Conservation (phyloP, 2,113 vertebrate genomes). For the Centrocercus urophasianus region DNA sequence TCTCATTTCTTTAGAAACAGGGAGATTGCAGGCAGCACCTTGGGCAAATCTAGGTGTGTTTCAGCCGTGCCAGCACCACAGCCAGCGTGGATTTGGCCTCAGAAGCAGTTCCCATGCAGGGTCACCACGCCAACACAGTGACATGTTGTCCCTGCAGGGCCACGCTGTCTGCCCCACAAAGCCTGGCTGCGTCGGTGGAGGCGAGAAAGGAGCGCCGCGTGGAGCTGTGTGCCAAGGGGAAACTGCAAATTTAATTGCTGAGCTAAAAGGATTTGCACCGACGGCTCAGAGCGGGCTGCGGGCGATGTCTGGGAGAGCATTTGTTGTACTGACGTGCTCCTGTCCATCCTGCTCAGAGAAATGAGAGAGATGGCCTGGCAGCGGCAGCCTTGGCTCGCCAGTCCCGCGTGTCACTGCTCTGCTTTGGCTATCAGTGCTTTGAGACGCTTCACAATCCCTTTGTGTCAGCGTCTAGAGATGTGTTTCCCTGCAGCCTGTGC, state of each 20-base stretch:
- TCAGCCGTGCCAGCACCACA: fast-evolving
- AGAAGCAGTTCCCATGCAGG: background rate
- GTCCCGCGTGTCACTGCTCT: background rate
- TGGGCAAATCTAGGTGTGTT: background rate
- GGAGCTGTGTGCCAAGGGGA: background rate
- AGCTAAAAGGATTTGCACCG: background rate
- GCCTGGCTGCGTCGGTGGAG: background rate
- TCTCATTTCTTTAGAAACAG: background rate
- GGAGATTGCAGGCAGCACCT: fast-evolving
- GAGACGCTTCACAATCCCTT: background rate
- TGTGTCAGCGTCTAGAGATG: fast-evolving
- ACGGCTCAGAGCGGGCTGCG: background rate
- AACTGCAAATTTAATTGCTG: slow-evolving; percentile 9
- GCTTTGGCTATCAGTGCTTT: background rate
- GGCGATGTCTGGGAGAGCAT: background rate
- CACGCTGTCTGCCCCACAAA: background rate
- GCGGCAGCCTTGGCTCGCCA: background rate
- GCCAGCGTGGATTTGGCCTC: fast-evolving
- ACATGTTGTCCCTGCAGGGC: fast-evolving
- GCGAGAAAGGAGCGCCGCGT: fast-evolving
- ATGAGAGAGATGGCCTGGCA: background rate
- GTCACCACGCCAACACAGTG: background rate
- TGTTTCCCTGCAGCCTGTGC: background rate
- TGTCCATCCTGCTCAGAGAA: background rate
- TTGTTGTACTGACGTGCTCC: background rate